Evolutionary conservation across 2,888 invertebrate genomes (phyloP), one percentile per base, ranked within the genome.

Genomic region (Andrena praecox): DNA sequence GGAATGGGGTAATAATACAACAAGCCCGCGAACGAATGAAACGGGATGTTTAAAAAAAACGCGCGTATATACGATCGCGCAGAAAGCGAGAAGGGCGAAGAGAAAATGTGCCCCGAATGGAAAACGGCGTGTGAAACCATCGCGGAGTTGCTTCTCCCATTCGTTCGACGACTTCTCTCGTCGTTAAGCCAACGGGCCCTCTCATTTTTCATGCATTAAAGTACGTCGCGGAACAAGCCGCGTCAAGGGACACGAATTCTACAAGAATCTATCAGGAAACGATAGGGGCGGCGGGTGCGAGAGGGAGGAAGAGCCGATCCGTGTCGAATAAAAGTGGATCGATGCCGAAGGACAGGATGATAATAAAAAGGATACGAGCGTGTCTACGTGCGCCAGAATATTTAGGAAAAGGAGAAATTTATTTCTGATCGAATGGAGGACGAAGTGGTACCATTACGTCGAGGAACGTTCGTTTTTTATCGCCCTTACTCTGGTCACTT

Each of bases 151-250:
- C 31, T 42, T 24, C 35, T 2, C n/a, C 20, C 64, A 8, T 50
- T 54, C 42, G 27, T 80, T 71, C 67, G 62, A 27, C 42, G 42
- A 71, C 42, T 35, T 77, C 31, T 54, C 70, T 59, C 73, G 59
- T 86, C 75, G 62, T 80, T 76, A 70, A 86, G 69, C 48, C 69
- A 48, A 27, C 66, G 56, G 31, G 35, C 35, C 56, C 12, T 12
- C 75, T 70, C 74, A 66, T 79, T 86, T 69, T 80, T 84, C 86
- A 85, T 87, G 77, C 71, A 84, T 84, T 80, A 84, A 77, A 80
- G 60, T 52, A 50, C 56, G 16, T 29, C 59, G 31, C 4, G n/a
- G 66, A 72, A 27, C 50, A 48, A 54, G 66, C 35, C 60, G 56
- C 56, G 20, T 31, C 31, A 56, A 29, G 33, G 27, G 73, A 68